Base-by-base conservation (phyloP, 2,113 vertebrate genomes). In the Ammodytes marinus region DNA sequence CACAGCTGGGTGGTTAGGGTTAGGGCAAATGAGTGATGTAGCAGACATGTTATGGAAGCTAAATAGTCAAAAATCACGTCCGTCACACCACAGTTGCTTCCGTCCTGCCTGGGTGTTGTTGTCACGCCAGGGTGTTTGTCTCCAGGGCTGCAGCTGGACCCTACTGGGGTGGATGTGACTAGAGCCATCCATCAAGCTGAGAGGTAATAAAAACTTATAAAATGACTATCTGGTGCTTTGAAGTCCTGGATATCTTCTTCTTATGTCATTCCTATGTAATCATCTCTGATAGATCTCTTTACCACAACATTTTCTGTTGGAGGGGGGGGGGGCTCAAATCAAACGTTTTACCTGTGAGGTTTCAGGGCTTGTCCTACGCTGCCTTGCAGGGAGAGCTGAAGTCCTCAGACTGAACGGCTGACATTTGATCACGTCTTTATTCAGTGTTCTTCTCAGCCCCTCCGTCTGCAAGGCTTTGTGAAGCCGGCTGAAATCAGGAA, bases 331-430 rank as follows among this genome's bases (percentile, higher is more conserved):
- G 27, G 27, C 27, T 27, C 27, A 27, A 27, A 27, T 27, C 27
- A 27, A 27, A 27, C 27, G 0, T 57, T 68, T 77, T 80, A 95
- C 95, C 90, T 93, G 65, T 79, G 80, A 57, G 14, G 63, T 72
- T 53, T 90, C 89, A 37, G 72, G 59, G 19, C 45, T 94, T 50
- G 7, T 77, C 66, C 85, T 85, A 54, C 84, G 91, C 70, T 82
- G 92, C 74, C 92, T 93, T 53, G 64, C 77, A 47, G 39, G 86
- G 57, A 96, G 93, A 71, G 83, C 92, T 53, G 97, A 95, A 0
- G 97, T 99, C 87, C 94, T 95, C 52, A 99, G 91, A 76, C 87
- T 74, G 93, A 99, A 99, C 6, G 97, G 97, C 69, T 96, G 96
- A 94, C 88, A 98, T 74, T 37, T 94, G 8, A 95, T 98, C 43